Base-by-base conservation (phyloP, 37 sponge, comb jelly and placozoan genomes). In the Beroe ovata region DNA sequence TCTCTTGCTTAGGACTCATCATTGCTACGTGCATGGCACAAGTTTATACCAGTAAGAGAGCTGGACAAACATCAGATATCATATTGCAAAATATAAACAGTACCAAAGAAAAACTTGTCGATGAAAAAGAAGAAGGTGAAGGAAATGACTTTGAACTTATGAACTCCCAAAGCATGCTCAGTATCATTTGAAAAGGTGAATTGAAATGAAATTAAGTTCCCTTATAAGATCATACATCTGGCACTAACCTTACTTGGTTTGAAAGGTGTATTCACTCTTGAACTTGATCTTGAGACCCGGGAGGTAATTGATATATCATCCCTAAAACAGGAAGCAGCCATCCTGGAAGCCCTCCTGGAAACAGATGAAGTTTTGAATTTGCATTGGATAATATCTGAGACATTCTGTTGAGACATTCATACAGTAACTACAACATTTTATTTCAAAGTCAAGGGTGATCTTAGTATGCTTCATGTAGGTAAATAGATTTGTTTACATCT, bases 231-330 rank as follows among this genome's bases (percentile, higher is more conserved):
- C n/a, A n/a, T n/a, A n/a, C n/a, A n/a, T n/a, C n/a, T 47, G 6
- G 11, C 6, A 47, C 54, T 47, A 16, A 47, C 54, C 54, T 16
- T 47, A 47, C 54, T 66, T 14, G 69, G 34, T 30, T 66, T 66
- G 69, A 66, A 66, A 18, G 69, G 69, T 26, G 69, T 66, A 37
- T 66, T 66, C 1, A 66, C 69, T 26, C 35, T 26, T 8, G 69
- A 66, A 33, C 69, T 32, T 33, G 36, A 34, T 30, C 69, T 25
- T 33, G 69, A 66, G 2, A 32, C 2, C 16, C 8, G 14, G 36
- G 69, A 66, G 32, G 69, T 29, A 16, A 33, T 30, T 25, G 69
- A 66, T 16, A 32, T 32, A 16, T 66, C 69, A 32, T 66, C 69
- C 2, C 35, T 66, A 37, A 66, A 29, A 37, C 30, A 30, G 14